Evolutionary conservation across 2,113 vertebrate species (phyloP).

Genomic region (Sander lucioperca): DNA sequence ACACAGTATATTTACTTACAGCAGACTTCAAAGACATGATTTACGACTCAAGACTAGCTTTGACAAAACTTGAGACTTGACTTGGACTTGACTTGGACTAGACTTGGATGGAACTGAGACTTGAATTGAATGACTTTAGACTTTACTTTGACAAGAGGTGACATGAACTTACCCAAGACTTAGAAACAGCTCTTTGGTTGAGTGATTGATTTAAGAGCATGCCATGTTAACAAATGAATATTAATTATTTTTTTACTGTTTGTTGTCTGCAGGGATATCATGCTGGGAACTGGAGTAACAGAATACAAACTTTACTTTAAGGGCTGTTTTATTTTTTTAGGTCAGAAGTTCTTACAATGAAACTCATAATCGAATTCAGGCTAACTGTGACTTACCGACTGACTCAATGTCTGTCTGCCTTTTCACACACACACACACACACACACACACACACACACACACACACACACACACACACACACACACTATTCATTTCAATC

Average conservation of each 20-base stretch:
- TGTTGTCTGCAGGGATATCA: not conserved
- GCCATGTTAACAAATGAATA: too few relatives aligned
- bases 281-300: too few relatives aligned
- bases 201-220: too few relatives aligned
- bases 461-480: conserved; percentile 3
- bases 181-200: not conserved
- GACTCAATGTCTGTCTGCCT: not conserved
- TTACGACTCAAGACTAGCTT: too few relatives aligned
- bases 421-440: not conserved
- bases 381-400: not conserved
- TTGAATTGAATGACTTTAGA: not conserved
- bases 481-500: conserved; percentile 58
- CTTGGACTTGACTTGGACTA: too few relatives aligned
- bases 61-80: too few relatives aligned
- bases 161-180: too few relatives aligned
- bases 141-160: not conserved
- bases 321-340: conserved; percentile 2
- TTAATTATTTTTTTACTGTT: too few relatives aligned
- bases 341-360: conserved; percentile 22
- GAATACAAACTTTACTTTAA: not conserved
- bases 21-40: too few relatives aligned
- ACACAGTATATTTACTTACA: too few relatives aligned
- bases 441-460: conserved; percentile 23
- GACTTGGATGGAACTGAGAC: too few relatives aligned
- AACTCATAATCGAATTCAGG: conserved; percentile 15